Conservation (phyloP, 2,888 invertebrate genomes). For the Achlya flavicornis region DNA sequence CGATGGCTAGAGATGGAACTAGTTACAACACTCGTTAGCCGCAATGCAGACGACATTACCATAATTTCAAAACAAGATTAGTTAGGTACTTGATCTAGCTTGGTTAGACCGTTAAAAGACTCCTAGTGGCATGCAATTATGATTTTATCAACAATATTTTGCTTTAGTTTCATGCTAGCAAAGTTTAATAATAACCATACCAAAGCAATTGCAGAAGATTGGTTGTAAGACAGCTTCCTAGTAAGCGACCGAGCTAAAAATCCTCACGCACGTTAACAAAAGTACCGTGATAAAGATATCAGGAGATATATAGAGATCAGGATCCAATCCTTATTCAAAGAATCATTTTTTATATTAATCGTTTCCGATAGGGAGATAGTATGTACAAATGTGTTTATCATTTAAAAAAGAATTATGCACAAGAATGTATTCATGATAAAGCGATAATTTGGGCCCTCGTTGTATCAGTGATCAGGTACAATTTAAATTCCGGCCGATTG, state of each 20-base stretch:
- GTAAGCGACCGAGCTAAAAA: too few species aligned
- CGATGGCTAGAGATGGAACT: conserved; percentile 5
- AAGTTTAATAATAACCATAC: too few species aligned
- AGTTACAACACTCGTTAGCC: background rate
- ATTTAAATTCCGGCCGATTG: conserved; percentile 2
- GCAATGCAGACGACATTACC: conserved; percentile 5
- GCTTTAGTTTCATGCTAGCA: background rate
- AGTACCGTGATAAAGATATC: too few species aligned
- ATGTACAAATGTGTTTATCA: too few species aligned
- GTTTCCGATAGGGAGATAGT: too few species aligned
- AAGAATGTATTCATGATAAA: background rate
- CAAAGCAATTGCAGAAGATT: too few species aligned
- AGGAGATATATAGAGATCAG: too few species aligned
- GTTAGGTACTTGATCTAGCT: background rate
- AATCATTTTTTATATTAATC: too few species aligned
- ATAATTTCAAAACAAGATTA: conserved; percentile 13
- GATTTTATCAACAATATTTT: background rate
- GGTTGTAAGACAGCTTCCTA: too few species aligned
- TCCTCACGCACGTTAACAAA: too few species aligned
- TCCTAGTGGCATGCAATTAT: background rate
- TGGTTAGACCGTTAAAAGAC: background rate
- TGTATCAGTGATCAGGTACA: background rate
- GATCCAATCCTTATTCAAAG: too few species aligned
- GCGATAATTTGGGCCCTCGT: background rate
- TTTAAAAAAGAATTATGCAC: too few species aligned